Conservation (phyloP, 2,797 vertebrate species). For the Valencia hispanica region DNA sequence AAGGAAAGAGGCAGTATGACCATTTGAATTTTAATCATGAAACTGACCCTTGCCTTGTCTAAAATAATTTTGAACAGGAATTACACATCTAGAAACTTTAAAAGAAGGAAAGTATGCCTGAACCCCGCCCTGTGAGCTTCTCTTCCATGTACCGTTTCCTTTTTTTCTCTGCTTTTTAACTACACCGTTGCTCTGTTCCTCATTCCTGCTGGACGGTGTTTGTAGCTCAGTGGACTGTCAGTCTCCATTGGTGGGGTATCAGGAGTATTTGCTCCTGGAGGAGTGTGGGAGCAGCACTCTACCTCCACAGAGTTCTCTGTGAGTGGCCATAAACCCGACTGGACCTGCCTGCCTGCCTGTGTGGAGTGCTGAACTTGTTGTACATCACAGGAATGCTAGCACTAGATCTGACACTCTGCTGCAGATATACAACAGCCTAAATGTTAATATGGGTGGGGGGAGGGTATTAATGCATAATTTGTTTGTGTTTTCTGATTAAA, state of each 20-base stretch:
- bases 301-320: slow-evolving; percentile 82
- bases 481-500: slow-evolving; percentile 2
- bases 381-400: slow-evolving; percentile 15
- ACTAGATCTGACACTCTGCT: background rate
- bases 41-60: background rate
- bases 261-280: slow-evolving; percentile 97
- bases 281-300: slow-evolving; percentile 98
- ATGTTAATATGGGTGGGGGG: background rate
- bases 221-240: slow-evolving; percentile 80
- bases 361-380: slow-evolving; percentile 54
- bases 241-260: slow-evolving; percentile 88
- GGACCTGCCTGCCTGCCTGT: slow-evolving; percentile 71
- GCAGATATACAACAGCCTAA: background rate
- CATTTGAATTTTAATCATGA: background rate
- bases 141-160: slow-evolving; percentile 16
- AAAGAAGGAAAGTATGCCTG: too few relatives aligned
- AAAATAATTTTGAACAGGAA: background rate
- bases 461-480: slow-evolving; percentile 17
- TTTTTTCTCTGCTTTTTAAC: slow-evolving; percentile 32
- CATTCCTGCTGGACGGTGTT: slow-evolving; percentile 56
- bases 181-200: slow-evolving; percentile 47
- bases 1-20: background rate
- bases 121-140: background rate
- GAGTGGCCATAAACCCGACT: slow-evolving; percentile 78
- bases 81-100: background rate